phyloP scores from a whole-genome alignment of 1,140 invertebrate species.

The Nylanderia fulva region DNA sequence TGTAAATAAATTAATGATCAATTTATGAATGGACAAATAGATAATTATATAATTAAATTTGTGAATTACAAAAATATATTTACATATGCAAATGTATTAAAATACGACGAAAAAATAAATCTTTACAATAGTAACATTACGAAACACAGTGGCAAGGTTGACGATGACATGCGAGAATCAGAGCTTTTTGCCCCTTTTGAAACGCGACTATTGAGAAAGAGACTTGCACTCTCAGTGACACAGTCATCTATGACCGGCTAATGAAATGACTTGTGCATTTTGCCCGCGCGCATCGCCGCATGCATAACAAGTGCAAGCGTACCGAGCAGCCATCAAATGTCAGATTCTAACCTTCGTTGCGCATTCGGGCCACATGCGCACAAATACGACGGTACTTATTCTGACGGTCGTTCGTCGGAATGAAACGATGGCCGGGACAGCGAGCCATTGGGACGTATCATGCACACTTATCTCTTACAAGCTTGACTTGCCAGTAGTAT shows the following conservation, averaged over 20 bases:
- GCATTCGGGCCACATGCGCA: slow-evolving; percentile 17
- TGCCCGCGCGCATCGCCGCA: slow-evolving; percentile 5
- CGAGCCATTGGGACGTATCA: slow-evolving; percentile 30
- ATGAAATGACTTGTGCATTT: slow-evolving; percentile 52
- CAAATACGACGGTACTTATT: slow-evolving; percentile 33
- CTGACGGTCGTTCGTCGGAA: background rate
- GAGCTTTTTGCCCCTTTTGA: slow-evolving; percentile 21
- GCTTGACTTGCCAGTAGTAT: slow-evolving; percentile 21
- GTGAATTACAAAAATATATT: background rate
- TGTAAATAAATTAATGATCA: background rate
- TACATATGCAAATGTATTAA: background rate
- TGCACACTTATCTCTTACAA: slow-evolving; percentile 45
- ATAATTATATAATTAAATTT: background rate
- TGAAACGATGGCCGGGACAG: slow-evolving; percentile 34
- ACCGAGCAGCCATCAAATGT: slow-evolving; percentile 39
- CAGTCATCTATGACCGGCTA: slow-evolving; percentile 40
- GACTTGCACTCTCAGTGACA: slow-evolving; percentile 24
- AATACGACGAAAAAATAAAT: background rate
- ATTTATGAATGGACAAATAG: background rate
- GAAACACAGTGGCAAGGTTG: background rate
- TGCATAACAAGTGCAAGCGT: slow-evolving; percentile 23
- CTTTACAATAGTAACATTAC: background rate
- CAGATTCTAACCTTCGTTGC: slow-evolving; percentile 1
- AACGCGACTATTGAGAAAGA: slow-evolving; percentile 11
- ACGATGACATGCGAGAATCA: background rate